A percentile compares a stretch with the other conserved stretches of the same genome.
Evolutionary conservation across 2,888 invertebrate species (phyloP).

Genomic region (Formica aserva): DNA sequence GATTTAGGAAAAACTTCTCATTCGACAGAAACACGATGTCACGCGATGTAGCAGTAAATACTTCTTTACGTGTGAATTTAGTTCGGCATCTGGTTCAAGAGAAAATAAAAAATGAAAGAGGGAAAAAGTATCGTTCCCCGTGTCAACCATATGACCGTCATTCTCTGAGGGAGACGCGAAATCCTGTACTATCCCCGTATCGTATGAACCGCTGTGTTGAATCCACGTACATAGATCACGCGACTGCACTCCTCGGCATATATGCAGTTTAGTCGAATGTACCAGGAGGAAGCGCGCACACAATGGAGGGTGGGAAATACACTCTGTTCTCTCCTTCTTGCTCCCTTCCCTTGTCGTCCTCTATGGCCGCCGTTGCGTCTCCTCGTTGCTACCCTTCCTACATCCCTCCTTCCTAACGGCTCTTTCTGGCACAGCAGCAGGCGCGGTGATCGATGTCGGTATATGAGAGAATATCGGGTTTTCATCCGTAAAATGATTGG

Average conservation of each 20-base stretch:
- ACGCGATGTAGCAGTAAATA: background rate
- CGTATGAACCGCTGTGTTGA: conserved; percentile 53
- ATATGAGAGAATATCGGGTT: conserved; percentile 75
- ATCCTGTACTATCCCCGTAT: conserved; percentile 46
- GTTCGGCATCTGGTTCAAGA: conserved; percentile 57
- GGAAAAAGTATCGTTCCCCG: conserved; percentile 20
- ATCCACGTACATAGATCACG: conserved; percentile 53
- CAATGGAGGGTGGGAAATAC: conserved; percentile 48
- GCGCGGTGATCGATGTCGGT: conserved; percentile 79
- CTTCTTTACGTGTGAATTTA: conserved; percentile 55
- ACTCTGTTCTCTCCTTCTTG: conserved; percentile 30
- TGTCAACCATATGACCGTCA: conserved; percentile 48
- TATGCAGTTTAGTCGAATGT: conserved; percentile 54
- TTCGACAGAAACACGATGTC: conserved; percentile 22
- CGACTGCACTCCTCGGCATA: conserved; percentile 24
- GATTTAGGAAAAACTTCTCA: conserved; percentile 9
- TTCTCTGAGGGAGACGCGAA: conserved; percentile 53
- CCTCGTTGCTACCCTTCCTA: conserved; percentile 49
- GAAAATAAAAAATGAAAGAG: conserved; percentile 24
- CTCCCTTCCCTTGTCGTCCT: conserved; percentile 11
- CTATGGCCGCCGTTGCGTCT: conserved; percentile 28
- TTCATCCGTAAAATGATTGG: conserved; percentile 48
- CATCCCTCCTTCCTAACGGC: conserved; percentile 50
- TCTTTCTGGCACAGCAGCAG: conserved; percentile 44
- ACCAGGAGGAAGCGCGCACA: conserved; percentile 42